These are phyloP conservation scores for Dryas iulia DNA, from an alignment of 1,140 invertebrate genomes.

Conservation along the genomic window DNA sequence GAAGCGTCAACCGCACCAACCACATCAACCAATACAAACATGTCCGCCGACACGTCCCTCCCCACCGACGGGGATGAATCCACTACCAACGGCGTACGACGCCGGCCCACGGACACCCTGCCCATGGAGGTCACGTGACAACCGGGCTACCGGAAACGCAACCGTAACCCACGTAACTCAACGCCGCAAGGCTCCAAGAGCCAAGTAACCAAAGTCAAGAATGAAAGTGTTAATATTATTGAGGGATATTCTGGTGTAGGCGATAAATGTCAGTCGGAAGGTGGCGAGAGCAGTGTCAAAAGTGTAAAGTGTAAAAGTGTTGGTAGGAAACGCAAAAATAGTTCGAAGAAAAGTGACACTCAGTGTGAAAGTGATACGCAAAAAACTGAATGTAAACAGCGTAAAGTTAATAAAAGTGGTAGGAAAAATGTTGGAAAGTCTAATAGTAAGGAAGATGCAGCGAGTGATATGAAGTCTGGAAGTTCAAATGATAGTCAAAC, in stretches of 20 bases:
- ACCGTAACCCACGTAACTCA: too few relatives aligned
- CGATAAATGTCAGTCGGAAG: neutral
- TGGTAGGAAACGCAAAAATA: neutral
- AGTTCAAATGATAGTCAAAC: neutral
- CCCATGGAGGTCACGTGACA: constrained; percentile 75
- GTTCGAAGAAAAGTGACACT: neutral
- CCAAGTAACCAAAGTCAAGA: neutral
- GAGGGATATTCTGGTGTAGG: too few relatives aligned
- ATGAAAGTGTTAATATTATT: neutral
- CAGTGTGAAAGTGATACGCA: neutral
- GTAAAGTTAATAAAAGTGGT: neutral
- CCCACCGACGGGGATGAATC: constrained; percentile 33
- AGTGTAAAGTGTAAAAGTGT: neutral
- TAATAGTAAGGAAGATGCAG: neutral
- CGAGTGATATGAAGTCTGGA: neutral
- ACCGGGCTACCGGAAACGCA: constrained; percentile 12
- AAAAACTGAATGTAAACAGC: neutral
- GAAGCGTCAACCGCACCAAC: constrained; percentile 44
- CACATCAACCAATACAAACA: constrained; percentile 33
- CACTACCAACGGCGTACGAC: constrained; percentile 46
- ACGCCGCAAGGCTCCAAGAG: neutral
- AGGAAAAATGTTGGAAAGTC: neutral
- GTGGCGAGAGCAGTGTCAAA: neutral
- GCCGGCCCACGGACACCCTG: constrained; percentile 51
- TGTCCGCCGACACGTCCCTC: constrained; percentile 13